phyloP scores from a whole-genome alignment of 2,797 vertebrate species.

The Lates japonicus region DNA sequence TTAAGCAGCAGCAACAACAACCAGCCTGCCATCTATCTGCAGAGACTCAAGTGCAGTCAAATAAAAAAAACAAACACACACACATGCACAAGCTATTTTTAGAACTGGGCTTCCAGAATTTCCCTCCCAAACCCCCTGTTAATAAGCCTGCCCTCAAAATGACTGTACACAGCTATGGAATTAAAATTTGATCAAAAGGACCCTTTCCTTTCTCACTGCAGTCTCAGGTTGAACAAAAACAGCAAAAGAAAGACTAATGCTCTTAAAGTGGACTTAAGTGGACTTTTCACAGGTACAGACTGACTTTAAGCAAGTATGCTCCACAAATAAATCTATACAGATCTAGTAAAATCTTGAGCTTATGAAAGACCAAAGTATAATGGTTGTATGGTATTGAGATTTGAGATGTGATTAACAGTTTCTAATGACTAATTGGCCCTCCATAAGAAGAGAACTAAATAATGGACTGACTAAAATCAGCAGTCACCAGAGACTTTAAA shows the following conservation, averaged over 20 bases:
- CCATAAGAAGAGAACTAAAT: not conserved
- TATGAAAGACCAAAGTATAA: constrained; percentile 15
- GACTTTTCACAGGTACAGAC: constrained; percentile 6
- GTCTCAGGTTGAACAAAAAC: not conserved
- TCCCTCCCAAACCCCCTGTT: constrained; percentile 48
- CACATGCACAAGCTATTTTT: constrained; percentile 64
- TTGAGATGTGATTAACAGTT: not conserved
- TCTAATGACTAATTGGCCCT: not conserved
- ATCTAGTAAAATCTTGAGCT: not conserved
- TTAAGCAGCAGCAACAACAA: constrained; percentile 9
- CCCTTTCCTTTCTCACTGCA: constrained; percentile 27
- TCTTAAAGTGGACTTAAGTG: not conserved
- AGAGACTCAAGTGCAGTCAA: constrained; percentile 2
- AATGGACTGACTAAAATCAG: not conserved
- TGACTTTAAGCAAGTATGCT: not conserved
- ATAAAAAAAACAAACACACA: constrained; percentile 12
- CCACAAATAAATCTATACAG: not conserved
- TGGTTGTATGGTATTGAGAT: not conserved
- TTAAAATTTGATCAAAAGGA: constrained; percentile 56
- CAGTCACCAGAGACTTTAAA: not conserved
- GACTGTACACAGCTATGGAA: constrained; percentile 44
- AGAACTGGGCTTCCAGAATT: constrained; percentile 55
- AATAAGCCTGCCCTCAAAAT: constrained; percentile 62
- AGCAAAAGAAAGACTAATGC: not conserved
- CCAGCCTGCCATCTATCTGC: not conserved